These are phyloP conservation scores for Plecotus auritus DNA, from an alignment of 2,113 vertebrate species.

Conservation along the genomic window DNA sequence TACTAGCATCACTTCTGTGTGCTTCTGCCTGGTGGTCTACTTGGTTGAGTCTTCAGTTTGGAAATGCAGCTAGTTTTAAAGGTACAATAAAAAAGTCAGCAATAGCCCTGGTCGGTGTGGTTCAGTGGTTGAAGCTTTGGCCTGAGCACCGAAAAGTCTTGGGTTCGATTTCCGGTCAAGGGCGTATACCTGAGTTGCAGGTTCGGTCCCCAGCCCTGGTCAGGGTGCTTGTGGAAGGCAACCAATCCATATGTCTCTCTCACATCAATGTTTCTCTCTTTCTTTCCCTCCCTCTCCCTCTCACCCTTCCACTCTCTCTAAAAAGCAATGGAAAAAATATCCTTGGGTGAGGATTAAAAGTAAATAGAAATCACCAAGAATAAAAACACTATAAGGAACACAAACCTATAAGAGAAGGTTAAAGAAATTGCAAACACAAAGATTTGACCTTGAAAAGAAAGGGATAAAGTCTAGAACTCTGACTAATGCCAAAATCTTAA, in stretches of 20 bases:
- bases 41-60: not conserved
- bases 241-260: not conserved
- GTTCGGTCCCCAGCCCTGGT: not conserved
- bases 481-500: not conserved
- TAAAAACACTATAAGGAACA: not conserved
- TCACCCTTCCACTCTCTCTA: not conserved
- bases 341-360: too few relatives aligned
- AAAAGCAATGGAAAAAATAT: not conserved
- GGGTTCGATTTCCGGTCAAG: not conserved
- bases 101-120: not conserved
- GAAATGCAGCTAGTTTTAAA: not conserved
- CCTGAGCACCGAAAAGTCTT: not conserved
- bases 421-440: not conserved
- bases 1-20: not conserved
- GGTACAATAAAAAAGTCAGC: not conserved
- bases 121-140: too few relatives aligned
- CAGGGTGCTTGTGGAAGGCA: not conserved
- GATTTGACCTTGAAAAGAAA: not conserved
- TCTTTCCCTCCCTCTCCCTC: not conserved
- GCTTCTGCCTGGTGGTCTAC: not conserved
- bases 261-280: not conserved
- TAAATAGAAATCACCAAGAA: not conserved
- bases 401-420: not conserved
- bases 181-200: not conserved
- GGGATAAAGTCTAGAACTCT: not conserved